Evolutionary conservation across 2,888 invertebrate genomes (phyloP), one percentile per base, ranked within the genome.

Genomic region (Chironomus riparius): DNA sequence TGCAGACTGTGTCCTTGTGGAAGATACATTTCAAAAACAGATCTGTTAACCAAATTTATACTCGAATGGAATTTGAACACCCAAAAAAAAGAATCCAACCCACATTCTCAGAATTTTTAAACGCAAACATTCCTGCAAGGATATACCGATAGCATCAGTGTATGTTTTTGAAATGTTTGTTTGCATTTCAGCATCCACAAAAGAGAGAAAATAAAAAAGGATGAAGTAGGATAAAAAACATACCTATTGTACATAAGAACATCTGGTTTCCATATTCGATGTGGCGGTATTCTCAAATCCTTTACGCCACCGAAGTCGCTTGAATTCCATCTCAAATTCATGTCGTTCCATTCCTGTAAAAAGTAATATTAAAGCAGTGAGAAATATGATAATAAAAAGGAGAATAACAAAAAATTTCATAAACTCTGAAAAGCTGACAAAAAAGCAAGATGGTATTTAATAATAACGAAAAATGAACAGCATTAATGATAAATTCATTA

Each of bases 161-260:
- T 38, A 38, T 38, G 38, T 38, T 38, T 38, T 38, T 38, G 38
- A 38, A 38, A 38, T 38, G 38, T 38, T 38, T 38, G 38, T 38
- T 38, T 38, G 38, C 38, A 28, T 28, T 28, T 28, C 28, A 28
- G 28, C 28, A 28, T 28, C 3, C 5, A 56, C n/a, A 56, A 56
- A 15, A 56, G 56, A 56, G 56, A 38, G 38, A 38, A 38, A 38
- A 38, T 38, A 38, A 10, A 38, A 38, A 38, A 38, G 38, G 38
- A 38, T 38, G 38, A 38, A 38, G 38, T 38, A 10, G 38, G 38
- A 38, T 38, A 38, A 38, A 38, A 38, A 38, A 65, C 81, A 83
- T 87, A 94, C 95, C 96, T 97, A 91, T 99, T 99, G 88, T 98
- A 99, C 94, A 99, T 95, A 81, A 99, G 93, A 81, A 99, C 95